Percentiles rank a stretch among this genome's conserved stretches.
phyloP scores from a whole-genome alignment of 92 coral and sea anemone species.

The Epizoanthus illoricatus region DNA sequence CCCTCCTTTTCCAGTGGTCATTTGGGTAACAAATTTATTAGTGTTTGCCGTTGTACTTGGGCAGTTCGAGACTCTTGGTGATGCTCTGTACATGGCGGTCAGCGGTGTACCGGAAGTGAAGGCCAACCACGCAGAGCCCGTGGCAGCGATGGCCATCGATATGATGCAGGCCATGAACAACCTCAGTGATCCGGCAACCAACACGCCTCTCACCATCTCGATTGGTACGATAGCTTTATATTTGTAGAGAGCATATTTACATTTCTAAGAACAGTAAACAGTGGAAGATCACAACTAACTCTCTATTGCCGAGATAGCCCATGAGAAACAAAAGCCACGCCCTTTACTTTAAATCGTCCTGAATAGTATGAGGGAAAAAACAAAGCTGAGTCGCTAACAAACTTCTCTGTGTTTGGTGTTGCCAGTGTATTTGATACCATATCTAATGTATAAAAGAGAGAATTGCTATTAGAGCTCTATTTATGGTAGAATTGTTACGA shows the following conservation, averaged over 20 bases:
- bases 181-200: constrained; percentile 68
- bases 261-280: background rate
- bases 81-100: constrained; percentile 86
- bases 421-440: too few species aligned
- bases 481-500: too few species aligned
- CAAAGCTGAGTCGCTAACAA: too few species aligned
- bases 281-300: background rate
- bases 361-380: too few species aligned
- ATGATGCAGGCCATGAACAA: constrained; percentile 62
- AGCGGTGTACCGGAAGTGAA: constrained; percentile 68
- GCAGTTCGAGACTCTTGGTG: constrained; percentile 88
- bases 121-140: constrained; percentile 72
- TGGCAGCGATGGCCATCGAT: constrained; percentile 89
- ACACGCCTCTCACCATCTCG: constrained; percentile 64
- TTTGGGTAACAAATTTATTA: too few species aligned
- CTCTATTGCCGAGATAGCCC: background rate
- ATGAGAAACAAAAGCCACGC: too few species aligned
- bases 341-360: too few species aligned
- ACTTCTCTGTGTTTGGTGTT: too few species aligned
- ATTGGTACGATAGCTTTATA: constrained; percentile 47
- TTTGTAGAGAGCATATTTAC: background rate
- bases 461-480: too few species aligned
- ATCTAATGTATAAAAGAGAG: too few species aligned
- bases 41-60: background rate
- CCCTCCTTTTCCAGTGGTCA: too few species aligned